phyloP scores from a whole-genome alignment of 2,113 vertebrate species.

The Typhlomys cinereus region DNA sequence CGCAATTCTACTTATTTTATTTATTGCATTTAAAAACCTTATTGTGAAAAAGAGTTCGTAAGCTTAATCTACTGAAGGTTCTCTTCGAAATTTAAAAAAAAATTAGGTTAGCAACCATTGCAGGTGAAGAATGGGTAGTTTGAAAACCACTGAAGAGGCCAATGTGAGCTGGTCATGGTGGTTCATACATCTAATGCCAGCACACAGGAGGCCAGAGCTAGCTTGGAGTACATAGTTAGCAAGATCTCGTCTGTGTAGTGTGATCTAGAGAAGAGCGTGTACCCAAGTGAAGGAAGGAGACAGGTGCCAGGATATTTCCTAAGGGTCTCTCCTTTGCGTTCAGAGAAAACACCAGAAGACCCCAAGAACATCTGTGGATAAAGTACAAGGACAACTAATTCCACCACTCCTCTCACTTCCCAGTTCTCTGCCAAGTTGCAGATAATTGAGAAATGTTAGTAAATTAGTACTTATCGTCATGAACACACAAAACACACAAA shows the following conservation, averaged over 20 bases:
- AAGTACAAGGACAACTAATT: neutral
- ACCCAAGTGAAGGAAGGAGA: neutral
- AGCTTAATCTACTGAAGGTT: neutral
- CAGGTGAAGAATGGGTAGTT: neutral
- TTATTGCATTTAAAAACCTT: neutral
- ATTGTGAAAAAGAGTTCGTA: slow-evolving; percentile 5
- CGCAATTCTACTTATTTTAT: slow-evolving; percentile 30
- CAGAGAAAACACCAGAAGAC: neutral
- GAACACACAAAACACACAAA: neutral
- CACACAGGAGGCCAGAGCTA: neutral
- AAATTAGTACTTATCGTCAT: neutral
- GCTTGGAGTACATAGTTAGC: neutral
- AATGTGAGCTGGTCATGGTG: neutral
- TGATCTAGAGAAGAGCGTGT: neutral
- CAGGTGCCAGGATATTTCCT: neutral
- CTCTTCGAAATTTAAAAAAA: neutral
- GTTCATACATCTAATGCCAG: neutral
- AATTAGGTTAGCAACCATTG: neutral
- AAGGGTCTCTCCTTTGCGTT: neutral
- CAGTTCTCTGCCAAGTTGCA: neutral
- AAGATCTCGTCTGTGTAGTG: neutral
- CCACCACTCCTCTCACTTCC: neutral
- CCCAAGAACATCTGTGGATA: neutral
- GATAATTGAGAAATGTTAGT: slow-evolving; percentile 29
- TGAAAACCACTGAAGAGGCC: neutral